Evolutionary conservation across 1,140 invertebrate genomes (phyloP).

Genomic region (Cyclargus thomasi): DNA sequence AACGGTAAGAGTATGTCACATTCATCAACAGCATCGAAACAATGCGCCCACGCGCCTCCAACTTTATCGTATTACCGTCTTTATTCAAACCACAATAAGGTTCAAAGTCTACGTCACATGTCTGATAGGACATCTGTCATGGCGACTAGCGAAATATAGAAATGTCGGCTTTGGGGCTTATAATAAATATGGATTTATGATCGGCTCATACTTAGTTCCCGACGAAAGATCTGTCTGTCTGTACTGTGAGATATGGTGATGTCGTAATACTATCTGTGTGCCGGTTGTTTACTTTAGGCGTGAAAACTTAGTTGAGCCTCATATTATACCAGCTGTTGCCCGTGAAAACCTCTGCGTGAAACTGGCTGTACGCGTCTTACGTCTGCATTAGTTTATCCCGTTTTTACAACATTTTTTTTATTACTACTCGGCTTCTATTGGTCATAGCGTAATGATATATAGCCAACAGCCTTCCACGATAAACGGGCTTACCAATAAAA

Average conservation of each 20-base stretch:
- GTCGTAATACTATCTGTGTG: too few species aligned
- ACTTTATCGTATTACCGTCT: neutral
- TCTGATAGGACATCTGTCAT: neutral
- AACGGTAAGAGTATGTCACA: neutral
- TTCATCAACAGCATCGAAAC: neutral
- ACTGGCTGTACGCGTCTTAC: too few species aligned
- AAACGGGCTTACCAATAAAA: too few species aligned
- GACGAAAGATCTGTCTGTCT: neutral
- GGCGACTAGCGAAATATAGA: neutral
- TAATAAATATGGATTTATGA: constrained; percentile 1
- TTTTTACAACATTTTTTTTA: too few species aligned
- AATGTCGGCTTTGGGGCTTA: neutral
- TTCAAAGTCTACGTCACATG: neutral
- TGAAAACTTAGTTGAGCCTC: too few species aligned
- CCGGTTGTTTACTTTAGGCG: too few species aligned
- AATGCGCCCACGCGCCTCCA: neutral
- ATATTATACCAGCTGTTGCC: too few species aligned
- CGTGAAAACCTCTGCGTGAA: too few species aligned
- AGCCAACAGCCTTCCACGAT: too few species aligned
- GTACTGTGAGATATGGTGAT: neutral
- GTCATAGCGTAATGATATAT: too few species aligned
- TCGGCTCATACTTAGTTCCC: neutral
- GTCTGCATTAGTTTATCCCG: too few species aligned
- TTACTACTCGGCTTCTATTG: too few species aligned
- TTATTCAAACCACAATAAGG: neutral